phyloP scores from a whole-genome alignment of 1,140 invertebrate genomes.

The Sipha flava region DNA sequence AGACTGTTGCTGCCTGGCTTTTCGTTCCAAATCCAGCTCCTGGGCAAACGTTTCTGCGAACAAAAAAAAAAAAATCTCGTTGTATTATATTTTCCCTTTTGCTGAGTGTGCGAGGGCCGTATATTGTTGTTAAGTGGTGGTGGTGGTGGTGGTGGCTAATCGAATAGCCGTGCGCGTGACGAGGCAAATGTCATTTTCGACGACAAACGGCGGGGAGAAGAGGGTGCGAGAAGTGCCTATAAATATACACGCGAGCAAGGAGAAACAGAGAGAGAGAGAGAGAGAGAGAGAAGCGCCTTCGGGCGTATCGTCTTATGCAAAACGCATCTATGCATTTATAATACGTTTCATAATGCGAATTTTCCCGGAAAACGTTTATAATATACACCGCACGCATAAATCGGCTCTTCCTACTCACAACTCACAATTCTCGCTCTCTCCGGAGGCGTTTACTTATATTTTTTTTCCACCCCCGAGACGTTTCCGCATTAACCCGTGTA shows the following conservation, averaged over 20 bases:
- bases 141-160: neutral
- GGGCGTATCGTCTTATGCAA: conserved; percentile 31
- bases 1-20: conserved; percentile 63
- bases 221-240: neutral
- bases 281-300: neutral
- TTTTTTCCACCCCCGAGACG: neutral
- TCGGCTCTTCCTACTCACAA: neutral
- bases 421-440: neutral
- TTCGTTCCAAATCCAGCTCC: conserved; percentile 74
- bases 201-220: neutral
- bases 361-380: conserved; percentile 31
- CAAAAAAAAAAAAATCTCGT: conserved; percentile 34
- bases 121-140: too few relatives aligned
- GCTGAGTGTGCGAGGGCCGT: neutral
- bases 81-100: neutral
- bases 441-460: neutral
- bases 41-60: conserved; percentile 70
- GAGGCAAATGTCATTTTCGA: conserved; percentile 25
- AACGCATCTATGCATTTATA: conserved; percentile 32
- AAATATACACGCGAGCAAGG: neutral
- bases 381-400: neutral
- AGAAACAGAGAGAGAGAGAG: too few relatives aligned
- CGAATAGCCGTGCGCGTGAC: conserved; percentile 1
- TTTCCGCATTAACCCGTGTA: neutral
- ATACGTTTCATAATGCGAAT: conserved; percentile 30